A percentile compares a stretch with the other conserved stretches of the same genome.
phyloP scores from a whole-genome alignment of 2,797 vertebrate genomes.

The Pygocentrus nattereri region DNA sequence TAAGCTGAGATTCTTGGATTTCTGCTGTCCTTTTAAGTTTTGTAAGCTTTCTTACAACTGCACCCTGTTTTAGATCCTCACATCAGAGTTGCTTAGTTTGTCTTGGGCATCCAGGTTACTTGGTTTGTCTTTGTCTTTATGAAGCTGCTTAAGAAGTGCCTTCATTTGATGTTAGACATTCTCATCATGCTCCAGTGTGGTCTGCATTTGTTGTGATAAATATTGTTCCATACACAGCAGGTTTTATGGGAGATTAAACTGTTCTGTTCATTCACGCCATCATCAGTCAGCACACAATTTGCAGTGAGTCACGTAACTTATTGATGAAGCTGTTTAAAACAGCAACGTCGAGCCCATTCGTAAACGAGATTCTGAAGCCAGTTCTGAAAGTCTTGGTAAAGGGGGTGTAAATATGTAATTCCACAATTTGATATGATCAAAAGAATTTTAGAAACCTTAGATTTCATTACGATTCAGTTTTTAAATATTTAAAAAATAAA shows the following conservation, averaged over 20 bases:
- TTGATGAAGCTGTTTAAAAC: background rate
- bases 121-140: constrained; percentile 4
- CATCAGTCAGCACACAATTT: constrained; percentile 9
- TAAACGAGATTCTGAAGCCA: background rate
- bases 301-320: constrained; percentile 8
- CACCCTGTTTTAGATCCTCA: background rate
- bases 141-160: background rate
- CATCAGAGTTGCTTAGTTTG: background rate
- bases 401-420: background rate
- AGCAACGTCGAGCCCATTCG: background rate
- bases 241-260: constrained; percentile 18
- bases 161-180: constrained; percentile 37
- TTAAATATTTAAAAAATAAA: too few species aligned
- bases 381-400: background rate
- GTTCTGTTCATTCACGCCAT: constrained; percentile 26
- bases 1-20: background rate
- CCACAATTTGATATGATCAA: background rate
- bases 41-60: background rate
- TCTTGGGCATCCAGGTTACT: background rate
- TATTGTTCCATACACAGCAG: constrained; percentile 39
- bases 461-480: too few species aligned
- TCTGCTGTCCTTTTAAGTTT: background rate
- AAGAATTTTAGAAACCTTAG: background rate
- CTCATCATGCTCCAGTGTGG: constrained; percentile 39
- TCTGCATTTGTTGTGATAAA: constrained; percentile 46